Conservation (phyloP, 2,797 vertebrate genomes). For the Sebastes matsubarae region DNA sequence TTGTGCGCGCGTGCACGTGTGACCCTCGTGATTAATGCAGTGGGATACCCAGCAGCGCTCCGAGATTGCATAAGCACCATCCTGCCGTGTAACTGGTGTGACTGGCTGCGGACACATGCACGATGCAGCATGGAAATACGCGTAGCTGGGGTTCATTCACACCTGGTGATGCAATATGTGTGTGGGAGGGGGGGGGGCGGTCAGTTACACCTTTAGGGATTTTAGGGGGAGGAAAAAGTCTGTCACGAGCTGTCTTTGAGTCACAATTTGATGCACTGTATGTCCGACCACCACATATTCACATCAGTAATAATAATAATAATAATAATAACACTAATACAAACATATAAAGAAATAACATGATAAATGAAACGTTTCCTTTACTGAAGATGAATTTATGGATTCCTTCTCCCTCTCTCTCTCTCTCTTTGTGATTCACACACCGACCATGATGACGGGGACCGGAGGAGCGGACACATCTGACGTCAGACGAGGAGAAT, state of each 20-base stretch:
- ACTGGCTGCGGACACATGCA: constrained; percentile 4
- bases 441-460: constrained; percentile 79
- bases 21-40: constrained; percentile 32
- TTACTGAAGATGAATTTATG: not conserved
- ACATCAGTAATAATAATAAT: not conserved
- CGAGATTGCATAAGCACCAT: constrained; percentile 35
- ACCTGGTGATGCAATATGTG: not conserved
- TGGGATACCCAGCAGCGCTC: constrained; percentile 35
- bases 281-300: not conserved
- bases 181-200: not conserved
- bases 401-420: not conserved
- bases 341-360: not conserved
- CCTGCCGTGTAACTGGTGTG: not conserved
- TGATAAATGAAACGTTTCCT: not conserved
- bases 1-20: not conserved
- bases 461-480: constrained; percentile 87
- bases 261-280: not conserved
- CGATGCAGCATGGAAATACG: not conserved
- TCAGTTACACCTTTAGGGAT: not conserved
- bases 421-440: constrained; percentile 62
- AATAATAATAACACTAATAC: not conserved
- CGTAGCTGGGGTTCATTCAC: not conserved
- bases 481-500: constrained; percentile 91
- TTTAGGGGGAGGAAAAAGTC: not conserved
- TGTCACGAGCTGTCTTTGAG: not conserved